Conservation (phyloP, 2,888 invertebrate genomes). For the Leptinotarsa juncta region DNA sequence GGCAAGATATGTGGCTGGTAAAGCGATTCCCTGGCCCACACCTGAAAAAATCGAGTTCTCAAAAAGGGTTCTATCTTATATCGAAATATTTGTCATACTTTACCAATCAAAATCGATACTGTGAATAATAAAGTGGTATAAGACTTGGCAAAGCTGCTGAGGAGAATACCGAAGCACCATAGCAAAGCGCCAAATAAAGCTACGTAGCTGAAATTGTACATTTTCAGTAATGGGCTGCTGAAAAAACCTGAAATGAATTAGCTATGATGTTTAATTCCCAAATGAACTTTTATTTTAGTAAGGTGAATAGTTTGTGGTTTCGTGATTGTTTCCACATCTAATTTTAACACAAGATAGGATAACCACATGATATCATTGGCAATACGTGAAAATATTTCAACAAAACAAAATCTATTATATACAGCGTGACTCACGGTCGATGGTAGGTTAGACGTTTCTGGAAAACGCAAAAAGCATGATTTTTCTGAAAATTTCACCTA, state of each 20-base stretch:
- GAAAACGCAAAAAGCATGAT: no score
- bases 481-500: no score
- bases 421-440: no score
- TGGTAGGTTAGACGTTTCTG: no score
- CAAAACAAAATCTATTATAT: no score
- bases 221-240: constrained; percentile 65
- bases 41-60: constrained; percentile 58
- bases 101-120: constrained; percentile 61
- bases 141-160: constrained; percentile 63
- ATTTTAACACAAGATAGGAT: no score
- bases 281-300: no score
- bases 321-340: no score
- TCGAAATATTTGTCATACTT: constrained; percentile 26
- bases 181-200: constrained; percentile 62
- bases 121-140: constrained; percentile 64
- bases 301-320: no score
- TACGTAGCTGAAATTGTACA: constrained; percentile 63
- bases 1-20: constrained; percentile 66
- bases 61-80: background rate
- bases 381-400: no score
- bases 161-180: constrained; percentile 63
- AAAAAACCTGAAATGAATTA: constrained; percentile 59
- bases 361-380: no score
- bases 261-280: no score
- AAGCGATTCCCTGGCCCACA: constrained; percentile 65